Base-by-base conservation (phyloP, 2,888 invertebrate species). In the Noctua comes region DNA sequence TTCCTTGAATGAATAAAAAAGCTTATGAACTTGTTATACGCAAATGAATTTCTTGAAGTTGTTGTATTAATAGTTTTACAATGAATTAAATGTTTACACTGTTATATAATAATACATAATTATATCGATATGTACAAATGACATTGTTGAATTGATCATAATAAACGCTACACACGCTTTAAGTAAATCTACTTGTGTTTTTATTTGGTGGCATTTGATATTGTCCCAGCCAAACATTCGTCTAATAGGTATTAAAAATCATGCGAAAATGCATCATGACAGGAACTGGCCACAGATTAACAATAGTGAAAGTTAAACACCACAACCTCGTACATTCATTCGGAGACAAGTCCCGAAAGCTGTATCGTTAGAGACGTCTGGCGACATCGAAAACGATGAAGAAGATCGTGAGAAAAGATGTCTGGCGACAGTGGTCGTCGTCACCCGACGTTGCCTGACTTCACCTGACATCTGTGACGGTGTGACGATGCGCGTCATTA, bases 51-150 rank as follows among this genome's bases (percentile, higher is more conserved):
- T 68, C 80, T 80, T 68, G 48, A 83, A 73, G 27, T 73, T 83
- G 68, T 76, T 86, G 80, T 85, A 83, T 73, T 80, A 74, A 68
- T 81, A 84, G 73, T 84, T 81, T 87, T 82, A 84, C 31, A 84
- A 69, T 83, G 21, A 54, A 82, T 65, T 40, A 57, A 72, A 83
- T 79, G 51, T 85, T 86, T 82, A 85, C 79, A 83, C 68, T 85
- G 83, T 86, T 85, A 72, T 48, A 68, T 54, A 68, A 31, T n/a
- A 27, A 16, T 48, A 46, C 11, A 27, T 64, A 40, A 40, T 40
- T 40, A 71, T 82, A 72, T 71, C 31, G 24, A 73, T 68, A 66
- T 83, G 73, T 86, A 85, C 71, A 72, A 83, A 74, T 27, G 36
- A 70, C 62, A 73, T 83, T 85, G 85, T 85, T 86, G 73, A 77